Base-by-base conservation (phyloP, 2,113 vertebrate species). In the Diadophis punctatus region DNA sequence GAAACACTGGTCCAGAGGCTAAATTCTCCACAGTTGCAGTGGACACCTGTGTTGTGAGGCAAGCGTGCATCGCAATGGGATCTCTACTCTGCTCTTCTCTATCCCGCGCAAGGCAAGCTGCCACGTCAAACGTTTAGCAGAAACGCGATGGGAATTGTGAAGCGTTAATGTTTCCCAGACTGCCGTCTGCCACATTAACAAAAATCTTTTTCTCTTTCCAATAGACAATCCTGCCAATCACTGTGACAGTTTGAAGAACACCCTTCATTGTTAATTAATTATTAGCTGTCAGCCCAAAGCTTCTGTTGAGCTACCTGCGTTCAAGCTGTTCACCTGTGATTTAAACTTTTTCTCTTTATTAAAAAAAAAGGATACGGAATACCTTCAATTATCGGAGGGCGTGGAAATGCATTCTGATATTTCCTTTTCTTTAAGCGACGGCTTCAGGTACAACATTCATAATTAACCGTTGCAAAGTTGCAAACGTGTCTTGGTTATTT, bases 241-340 rank as follows among this genome's bases (percentile, higher is more conserved):
- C 1, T 0, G 14, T 97, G 96, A 97, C 95, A 96, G 95, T 39
- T 96, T 96, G 96, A 96, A 96, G 97, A 97, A 96, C 96, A 95
- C 93, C 95, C 74, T 96, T 97, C 96, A 97, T 97, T 97, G 97
- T 97, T 97, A 96, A 97, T 97, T 98, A 97, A 98, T 98, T 98
- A 98, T 97, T 97, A 96, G 96, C 92, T 97, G 96, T 97, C 96
- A 97, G 95, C 96, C 96, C 93, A 56, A 93, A 96, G 94, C 95
- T 95, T 97, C 96, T 95, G 95, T 96, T 95, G 94, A 97, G 96
- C 94, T 95, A 96, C 95, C 96, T 97, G 96, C 91, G 95, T 94
- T 96, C 93, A 96, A 92, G 89, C 94, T n/a, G 94, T 96, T 96
- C 97, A 96, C 92, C 93, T 96, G 94, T 92, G 96, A 95, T 96